These are phyloP conservation scores for Sussaba pulchella DNA, from an alignment of 2,888 invertebrate genomes.

Conservation along the genomic window DNA sequence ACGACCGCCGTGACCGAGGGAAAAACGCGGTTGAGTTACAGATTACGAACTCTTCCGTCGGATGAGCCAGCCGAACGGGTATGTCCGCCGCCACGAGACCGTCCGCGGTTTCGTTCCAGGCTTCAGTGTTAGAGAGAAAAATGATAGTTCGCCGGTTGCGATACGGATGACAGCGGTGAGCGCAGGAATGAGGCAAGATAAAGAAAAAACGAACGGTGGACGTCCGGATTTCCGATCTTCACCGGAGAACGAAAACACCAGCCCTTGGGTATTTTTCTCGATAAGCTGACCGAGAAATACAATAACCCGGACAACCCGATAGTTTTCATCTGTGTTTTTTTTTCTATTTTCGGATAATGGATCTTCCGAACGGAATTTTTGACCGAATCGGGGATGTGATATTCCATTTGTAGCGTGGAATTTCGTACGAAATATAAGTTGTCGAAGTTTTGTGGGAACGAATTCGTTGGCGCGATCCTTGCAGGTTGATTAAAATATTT, in stretches of 20 bases:
- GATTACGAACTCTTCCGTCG: conserved; percentile 59
- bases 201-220: conserved; percentile 20
- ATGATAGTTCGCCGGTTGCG: conserved; percentile 16
- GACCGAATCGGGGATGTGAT: too few species aligned
- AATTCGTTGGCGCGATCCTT: too few species aligned
- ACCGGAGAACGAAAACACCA: conserved; percentile 9
- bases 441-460: too few species aligned
- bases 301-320: background rate
- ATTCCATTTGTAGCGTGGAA: background rate
- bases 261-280: conserved; percentile 1
- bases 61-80: conserved; percentile 26
- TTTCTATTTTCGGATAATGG: background rate
- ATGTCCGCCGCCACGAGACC: background rate
- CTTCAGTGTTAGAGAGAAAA: conserved; percentile 18
- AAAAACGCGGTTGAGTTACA: conserved; percentile 52
- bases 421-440: too few species aligned
- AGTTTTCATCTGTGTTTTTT: too few species aligned
- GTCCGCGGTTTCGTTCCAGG: background rate
- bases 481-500: background rate
- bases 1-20: conserved; percentile 26
- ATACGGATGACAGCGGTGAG: conserved; percentile 3
- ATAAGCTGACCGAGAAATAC: conserved; percentile 16
- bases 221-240: conserved; percentile 31
- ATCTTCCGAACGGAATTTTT: too few species aligned
- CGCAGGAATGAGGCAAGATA: background rate